Percentiles rank a stretch among this genome's conserved stretches.
These are phyloP conservation scores for Trachelus tabidus DNA, from an alignment of 2,888 invertebrate genomes.

Conservation along the genomic window DNA sequence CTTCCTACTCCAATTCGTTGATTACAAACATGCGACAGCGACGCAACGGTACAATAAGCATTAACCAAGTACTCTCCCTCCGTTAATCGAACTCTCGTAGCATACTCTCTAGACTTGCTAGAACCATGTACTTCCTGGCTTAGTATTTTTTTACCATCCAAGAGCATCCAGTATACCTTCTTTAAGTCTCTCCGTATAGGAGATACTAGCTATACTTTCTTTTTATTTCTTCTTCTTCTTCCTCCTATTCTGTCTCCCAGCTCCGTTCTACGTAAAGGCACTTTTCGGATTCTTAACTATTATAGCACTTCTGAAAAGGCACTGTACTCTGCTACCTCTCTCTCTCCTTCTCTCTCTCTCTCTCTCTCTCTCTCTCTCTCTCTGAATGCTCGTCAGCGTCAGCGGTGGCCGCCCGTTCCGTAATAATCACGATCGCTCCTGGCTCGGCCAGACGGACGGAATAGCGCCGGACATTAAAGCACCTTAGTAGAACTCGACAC, in stretches of 20 bases:
- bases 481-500: conserved; percentile 43
- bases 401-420: conserved; percentile 5
- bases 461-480: conserved; percentile 42
- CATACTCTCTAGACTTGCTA: not conserved
- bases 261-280: conserved; percentile 6
- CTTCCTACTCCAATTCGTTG: not conserved
- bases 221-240: conserved; percentile 17
- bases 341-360: not conserved
- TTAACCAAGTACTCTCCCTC: not conserved
- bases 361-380: not conserved
- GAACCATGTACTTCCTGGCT: not conserved
- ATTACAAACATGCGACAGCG: not conserved
- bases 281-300: not conserved
- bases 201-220: conserved; percentile 5
- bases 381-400: not conserved
- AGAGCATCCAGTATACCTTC: not conserved
- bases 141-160: not conserved
- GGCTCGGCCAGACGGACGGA: conserved; percentile 32
- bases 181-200: not conserved
- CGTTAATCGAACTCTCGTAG: not conserved
- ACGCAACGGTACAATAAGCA: not conserved
- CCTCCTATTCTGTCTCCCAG: conserved; percentile 9
- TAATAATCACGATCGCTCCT: conserved; percentile 30
- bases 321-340: not conserved
- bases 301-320: not conserved